These are phyloP conservation scores for Aspidiotus destructor DNA, from an alignment of 2,888 invertebrate genomes.

Conservation along the genomic window DNA sequence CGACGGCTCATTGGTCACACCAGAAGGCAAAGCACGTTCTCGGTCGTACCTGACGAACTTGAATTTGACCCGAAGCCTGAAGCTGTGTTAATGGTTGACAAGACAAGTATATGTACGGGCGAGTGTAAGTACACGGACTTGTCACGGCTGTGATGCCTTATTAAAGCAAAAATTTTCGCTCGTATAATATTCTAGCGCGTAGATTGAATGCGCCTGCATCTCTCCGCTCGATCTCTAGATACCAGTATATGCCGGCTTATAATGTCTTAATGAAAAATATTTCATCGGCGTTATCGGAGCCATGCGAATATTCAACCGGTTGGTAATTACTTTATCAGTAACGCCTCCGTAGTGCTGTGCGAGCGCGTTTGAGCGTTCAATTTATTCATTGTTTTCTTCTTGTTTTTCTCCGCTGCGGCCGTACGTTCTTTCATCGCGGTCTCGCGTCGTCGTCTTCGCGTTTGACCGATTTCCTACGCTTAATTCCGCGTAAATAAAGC, in stretches of 20 bases:
- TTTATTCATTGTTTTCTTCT: conserved; percentile 25
- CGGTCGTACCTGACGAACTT: conserved; percentile 25
- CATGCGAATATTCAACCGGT: conserved; percentile 15
- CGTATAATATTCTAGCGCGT: background rate
- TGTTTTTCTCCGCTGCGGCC: background rate
- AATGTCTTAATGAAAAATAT: conserved; percentile 28
- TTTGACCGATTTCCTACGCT: conserved; percentile 18
- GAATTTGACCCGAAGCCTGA: conserved; percentile 29
- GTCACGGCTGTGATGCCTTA: background rate
- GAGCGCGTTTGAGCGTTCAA: conserved; percentile 24
- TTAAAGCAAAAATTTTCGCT: conserved; percentile 17
- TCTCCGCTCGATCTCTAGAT: background rate
- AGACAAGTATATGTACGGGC: conserved; percentile 12
- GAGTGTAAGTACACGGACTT: background rate
- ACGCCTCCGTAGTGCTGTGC: conserved; percentile 25
- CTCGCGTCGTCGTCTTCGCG: background rate
- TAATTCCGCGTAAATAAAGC: conserved; percentile 28
- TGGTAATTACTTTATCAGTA: conserved; percentile 31
- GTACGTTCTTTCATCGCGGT: background rate
- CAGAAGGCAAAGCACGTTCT: conserved; percentile 30
- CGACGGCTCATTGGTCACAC: conserved; percentile 31
- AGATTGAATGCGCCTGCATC: background rate
- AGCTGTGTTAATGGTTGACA: conserved; percentile 28
- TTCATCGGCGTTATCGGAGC: conserved; percentile 8
- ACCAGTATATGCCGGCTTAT: background rate